phyloP scores from a whole-genome alignment of 2,797 vertebrate species.

The Zenarchopterus dispar region DNA sequence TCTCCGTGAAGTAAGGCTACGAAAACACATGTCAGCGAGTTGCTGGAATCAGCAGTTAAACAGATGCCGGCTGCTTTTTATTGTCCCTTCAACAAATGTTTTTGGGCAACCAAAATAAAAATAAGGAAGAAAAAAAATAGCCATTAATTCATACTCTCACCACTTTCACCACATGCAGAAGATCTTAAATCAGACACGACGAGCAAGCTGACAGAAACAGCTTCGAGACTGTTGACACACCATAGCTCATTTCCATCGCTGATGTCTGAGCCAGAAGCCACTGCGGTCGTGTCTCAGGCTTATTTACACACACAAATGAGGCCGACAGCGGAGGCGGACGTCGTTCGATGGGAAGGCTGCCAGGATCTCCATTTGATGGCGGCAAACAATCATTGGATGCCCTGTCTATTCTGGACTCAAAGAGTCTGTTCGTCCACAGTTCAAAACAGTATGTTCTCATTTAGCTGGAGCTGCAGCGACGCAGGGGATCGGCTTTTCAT shows the following conservation, averaged over 20 bases:
- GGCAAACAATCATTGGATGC: conserved; percentile 11
- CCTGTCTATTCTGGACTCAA: conserved; percentile 11
- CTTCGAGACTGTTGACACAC: conserved; percentile 65
- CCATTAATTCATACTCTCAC: background rate
- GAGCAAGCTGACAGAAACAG: conserved; percentile 51
- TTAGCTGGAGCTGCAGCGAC: background rate
- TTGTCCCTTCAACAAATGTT: conserved; percentile 15
- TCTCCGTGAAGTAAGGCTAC: conserved; percentile 45
- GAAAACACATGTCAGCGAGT: conserved; percentile 36
- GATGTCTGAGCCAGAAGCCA: conserved; percentile 46
- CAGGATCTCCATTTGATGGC: conserved; percentile 32
- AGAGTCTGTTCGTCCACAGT: conserved; percentile 1
- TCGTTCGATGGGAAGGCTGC: conserved; percentile 42
- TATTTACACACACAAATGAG: conserved; percentile 84
- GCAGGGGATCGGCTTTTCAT: background rate
- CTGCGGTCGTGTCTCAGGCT: conserved; percentile 57
- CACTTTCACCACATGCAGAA: conserved; percentile 8
- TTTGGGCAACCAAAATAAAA: conserved; percentile 12
- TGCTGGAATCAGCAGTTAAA: conserved; percentile 31
- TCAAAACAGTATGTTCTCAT: background rate
- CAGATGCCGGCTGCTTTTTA: conserved; percentile 26
- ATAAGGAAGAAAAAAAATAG: conserved; percentile 5
- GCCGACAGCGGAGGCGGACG: conserved; percentile 44
- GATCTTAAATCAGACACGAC: conserved; percentile 35
- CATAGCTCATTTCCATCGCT: conserved; percentile 75